These are phyloP conservation scores for Drosophila ustulata DNA, from an alignment of 2,888 invertebrate species.

Conservation along the genomic window DNA sequence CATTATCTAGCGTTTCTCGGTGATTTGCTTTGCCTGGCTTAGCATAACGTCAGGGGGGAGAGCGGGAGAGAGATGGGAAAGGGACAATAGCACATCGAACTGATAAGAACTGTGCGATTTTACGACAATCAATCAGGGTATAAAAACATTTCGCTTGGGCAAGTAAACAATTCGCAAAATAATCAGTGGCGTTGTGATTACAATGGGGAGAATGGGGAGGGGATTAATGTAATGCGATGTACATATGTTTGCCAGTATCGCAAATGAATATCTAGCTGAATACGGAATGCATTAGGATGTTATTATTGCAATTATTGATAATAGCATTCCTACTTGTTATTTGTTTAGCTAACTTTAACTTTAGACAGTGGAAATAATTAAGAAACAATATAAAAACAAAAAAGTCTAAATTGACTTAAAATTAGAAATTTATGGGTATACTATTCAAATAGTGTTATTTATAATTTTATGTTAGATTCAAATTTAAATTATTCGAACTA, in stretches of 20 bases:
- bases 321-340: no score
- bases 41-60: slow-evolving; percentile 6
- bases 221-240: slow-evolving; percentile 1
- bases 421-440: no score
- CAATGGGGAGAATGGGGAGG: not conserved
- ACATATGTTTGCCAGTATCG: not conserved
- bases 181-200: slow-evolving; percentile 27
- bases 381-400: no score
- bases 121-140: slow-evolving; percentile 56
- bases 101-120: slow-evolving; percentile 50
- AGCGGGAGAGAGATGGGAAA: slow-evolving; percentile 8
- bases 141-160: slow-evolving; percentile 44
- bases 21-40: slow-evolving; percentile 39
- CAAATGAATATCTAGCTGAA: not conserved
- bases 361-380: no score
- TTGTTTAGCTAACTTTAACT: no score
- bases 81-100: slow-evolving; percentile 24
- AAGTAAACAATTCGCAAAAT: slow-evolving; percentile 51
- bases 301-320: no score
- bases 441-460: no score
- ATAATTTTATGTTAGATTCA: no score
- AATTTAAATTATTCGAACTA: no score
- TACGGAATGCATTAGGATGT: not conserved
- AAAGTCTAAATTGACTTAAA: no score
- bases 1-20: slow-evolving; percentile 39